Evolutionary conservation across 1,140 invertebrate species (phyloP), one percentile per base, ranked within the genome.

Genomic region (Diabrotica virgifera): DNA sequence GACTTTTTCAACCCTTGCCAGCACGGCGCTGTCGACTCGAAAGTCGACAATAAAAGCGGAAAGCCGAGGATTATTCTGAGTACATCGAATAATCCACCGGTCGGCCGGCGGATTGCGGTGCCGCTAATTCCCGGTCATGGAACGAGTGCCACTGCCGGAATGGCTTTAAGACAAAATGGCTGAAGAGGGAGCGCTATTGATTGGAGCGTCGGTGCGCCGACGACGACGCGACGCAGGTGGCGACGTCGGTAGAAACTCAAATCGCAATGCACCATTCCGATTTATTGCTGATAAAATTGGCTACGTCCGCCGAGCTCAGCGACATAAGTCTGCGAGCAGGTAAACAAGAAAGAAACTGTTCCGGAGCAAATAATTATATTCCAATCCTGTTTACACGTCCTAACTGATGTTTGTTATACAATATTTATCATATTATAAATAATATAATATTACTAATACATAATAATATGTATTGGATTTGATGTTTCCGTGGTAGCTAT

Each of bases 121-220:
- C 62, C 36, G 54, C 62, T 63, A 63, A 63, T 63, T 63, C 60
- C 54, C 52, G 53, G 38, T 59, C 36, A 24, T 52, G 51, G 52
- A 55, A 14, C 53, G 53, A 55, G 12, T 24, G 12, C 60, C 68
- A 67, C 52, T 59, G 67, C 58, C 64, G 59, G 68, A 74, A 73
- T 71, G 72, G 71, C 68, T 75, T 70, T 71, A 77, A 78, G 77
- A 78, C 77, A 78, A 78, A 78, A 78, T 78, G 77, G 77, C 77
- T 71, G 77, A 72, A 76, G 70, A 72, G 73, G 75, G 76, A 73
- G 70, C 70, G 71, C 70, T 77, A 78, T 78, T 73, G 77, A 78
- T 78, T 77, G 76, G 77, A 70, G 77, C 72, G 70, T 71, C 66
- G 75, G 67, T 72, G 74, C 73, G 73, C 72, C 72, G 73, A 66